A percentile compares a stretch with the other conserved stretches of the same genome.
These are phyloP conservation scores for Amphipoea oculea DNA, from an alignment of 2,888 invertebrate genomes.

Conservation along the genomic window DNA sequence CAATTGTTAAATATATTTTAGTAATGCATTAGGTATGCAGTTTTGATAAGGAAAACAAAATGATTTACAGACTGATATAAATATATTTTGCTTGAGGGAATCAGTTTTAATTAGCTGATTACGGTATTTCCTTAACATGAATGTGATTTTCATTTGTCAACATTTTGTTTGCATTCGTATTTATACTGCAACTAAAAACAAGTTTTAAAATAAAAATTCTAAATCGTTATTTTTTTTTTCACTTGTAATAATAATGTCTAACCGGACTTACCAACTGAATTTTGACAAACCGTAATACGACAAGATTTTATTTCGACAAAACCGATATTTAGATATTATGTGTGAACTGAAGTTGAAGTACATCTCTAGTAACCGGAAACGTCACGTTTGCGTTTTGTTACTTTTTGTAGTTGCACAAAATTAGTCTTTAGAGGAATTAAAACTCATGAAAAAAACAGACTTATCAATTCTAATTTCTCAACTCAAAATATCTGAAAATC, in stretches of 20 bases:
- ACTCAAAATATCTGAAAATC: not conserved
- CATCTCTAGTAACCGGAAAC: constrained; percentile 12
- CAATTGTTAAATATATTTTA: not conserved
- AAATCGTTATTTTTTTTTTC: too few species aligned
- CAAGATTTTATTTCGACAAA: too few species aligned
- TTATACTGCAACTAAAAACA: too few species aligned
- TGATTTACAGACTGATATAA: not conserved
- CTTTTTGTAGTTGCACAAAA: not conserved
- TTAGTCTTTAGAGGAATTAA: too few species aligned
- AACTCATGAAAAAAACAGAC: not conserved
- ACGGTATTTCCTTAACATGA: not conserved
- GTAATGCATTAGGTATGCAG: not conserved
- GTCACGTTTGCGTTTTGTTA: constrained; percentile 28
- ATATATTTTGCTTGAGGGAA: not conserved
- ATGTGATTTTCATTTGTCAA: too few species aligned
- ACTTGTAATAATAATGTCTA: too few species aligned
- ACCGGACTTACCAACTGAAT: too few species aligned
- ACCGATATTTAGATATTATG: too few species aligned
- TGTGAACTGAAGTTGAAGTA: not conserved
- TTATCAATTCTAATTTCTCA: not conserved
- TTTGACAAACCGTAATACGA: too few species aligned
- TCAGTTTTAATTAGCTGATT: not conserved
- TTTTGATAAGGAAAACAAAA: constrained; percentile 12
- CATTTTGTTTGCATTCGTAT: too few species aligned
- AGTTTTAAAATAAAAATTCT: not conserved